These are phyloP conservation scores for Hippoglossus hippoglossus DNA, from an alignment of 2,797 vertebrate genomes.

Conservation along the genomic window DNA sequence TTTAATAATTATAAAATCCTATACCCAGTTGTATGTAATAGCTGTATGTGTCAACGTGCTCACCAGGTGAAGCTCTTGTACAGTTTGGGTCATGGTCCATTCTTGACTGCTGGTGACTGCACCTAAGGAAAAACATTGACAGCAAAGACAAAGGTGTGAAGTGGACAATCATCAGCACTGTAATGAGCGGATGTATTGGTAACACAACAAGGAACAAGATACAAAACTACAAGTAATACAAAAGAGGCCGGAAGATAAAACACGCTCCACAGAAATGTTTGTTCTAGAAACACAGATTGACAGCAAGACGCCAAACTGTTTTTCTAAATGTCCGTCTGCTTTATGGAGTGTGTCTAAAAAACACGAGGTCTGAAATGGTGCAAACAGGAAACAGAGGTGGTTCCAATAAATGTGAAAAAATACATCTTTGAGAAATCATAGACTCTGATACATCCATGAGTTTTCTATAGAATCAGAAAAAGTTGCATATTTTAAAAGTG, in stretches of 20 bases:
- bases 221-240: background rate
- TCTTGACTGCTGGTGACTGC: conserved; percentile 92
- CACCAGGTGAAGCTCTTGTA: conserved; percentile 95
- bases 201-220: background rate
- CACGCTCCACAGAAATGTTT: background rate
- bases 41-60: conserved; percentile 34
- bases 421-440: no score
- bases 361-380: no score
- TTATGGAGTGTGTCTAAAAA: no score
- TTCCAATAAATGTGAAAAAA: no score
- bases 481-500: no score
- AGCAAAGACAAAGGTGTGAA: no score
- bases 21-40: background rate
- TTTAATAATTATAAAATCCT: background rate
- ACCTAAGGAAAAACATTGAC: conserved; percentile 71
- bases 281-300: background rate
- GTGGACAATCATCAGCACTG: background rate
- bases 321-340: background rate
- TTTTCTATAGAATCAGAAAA: no score
- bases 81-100: conserved; percentile 90
- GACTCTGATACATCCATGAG: no score
- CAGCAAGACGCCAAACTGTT: background rate
- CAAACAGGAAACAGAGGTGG: no score
- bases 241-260: background rate
- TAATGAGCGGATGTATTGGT: background rate